Conservation (phyloP, 2,797 vertebrate species). For the Epinephelus awoara region DNA sequence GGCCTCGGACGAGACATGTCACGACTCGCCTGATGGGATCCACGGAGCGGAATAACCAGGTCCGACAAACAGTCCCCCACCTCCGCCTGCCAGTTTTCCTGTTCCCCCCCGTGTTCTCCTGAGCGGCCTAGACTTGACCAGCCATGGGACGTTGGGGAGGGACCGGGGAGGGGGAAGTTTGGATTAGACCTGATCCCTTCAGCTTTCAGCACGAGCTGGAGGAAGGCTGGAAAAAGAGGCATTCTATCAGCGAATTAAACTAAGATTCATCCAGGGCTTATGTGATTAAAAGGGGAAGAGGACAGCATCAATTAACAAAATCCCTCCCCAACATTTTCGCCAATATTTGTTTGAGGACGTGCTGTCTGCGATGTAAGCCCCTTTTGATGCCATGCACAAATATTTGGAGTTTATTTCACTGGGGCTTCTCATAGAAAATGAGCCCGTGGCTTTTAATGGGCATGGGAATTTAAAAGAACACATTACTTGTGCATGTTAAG, state of each 20-base stretch:
- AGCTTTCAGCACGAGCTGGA: conserved; percentile 68
- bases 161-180: conserved; percentile 49
- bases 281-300: conserved; percentile 86
- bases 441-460: conserved; percentile 60
- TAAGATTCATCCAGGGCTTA: conserved; percentile 84
- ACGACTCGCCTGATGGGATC: conserved; percentile 79
- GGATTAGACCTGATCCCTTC: conserved; percentile 81
- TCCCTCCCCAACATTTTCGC: conserved; percentile 80
- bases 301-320: conserved; percentile 86
- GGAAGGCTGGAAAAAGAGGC: conserved; percentile 72
- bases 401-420: conserved; percentile 76
- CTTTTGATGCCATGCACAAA: conserved; percentile 76
- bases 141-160: conserved; percentile 43
- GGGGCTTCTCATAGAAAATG: conserved; percentile 55
- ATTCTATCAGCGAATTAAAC: conserved; percentile 85
- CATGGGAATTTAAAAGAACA: conserved; percentile 55
- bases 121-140: conserved; percentile 62
- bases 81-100: conserved; percentile 67
- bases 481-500: conserved; percentile 51
- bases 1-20: conserved; percentile 77
- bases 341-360: conserved; percentile 83
- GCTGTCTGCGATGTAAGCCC: conserved; percentile 78
- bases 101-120: conserved; percentile 36
- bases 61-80: conserved; percentile 80
- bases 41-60: conserved; percentile 80